phyloP scores from a whole-genome alignment of 1,140 invertebrate genomes.

The Neuroterus valhalla region DNA sequence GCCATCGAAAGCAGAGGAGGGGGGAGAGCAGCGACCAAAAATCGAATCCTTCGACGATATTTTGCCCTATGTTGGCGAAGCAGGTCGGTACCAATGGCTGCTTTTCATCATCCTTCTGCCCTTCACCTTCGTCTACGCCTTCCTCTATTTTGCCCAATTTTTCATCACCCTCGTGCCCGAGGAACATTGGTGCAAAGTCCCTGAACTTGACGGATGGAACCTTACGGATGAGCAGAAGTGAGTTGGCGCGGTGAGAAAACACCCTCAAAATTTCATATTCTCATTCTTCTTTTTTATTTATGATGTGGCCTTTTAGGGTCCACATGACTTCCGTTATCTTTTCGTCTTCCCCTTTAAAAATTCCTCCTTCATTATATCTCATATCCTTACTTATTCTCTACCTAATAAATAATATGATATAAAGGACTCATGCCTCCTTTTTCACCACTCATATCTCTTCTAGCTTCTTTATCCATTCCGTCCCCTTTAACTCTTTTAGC shows the following conservation, averaged over 20 bases:
- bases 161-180: conserved; percentile 87
- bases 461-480: too few species aligned
- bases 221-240: conserved; percentile 70
- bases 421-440: too few species aligned
- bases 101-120: conserved; percentile 90
- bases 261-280: background rate
- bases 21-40: conserved; percentile 60
- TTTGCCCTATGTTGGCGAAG: conserved; percentile 89
- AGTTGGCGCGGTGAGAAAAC: conserved; percentile 46
- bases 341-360: too few species aligned
- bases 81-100: conserved; percentile 91
- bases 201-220: conserved; percentile 76
- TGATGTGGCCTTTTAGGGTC: too few species aligned
- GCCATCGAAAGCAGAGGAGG: conserved; percentile 64
- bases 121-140: conserved; percentile 89
- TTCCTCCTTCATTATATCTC: too few species aligned
- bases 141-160: conserved; percentile 90
- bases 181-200: conserved; percentile 86
- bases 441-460: too few species aligned
- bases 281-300: background rate
- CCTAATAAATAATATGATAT: too few species aligned
- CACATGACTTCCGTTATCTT: too few species aligned
- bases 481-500: too few species aligned
- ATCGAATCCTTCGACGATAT: conserved; percentile 89
- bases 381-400: too few species aligned